Conservation (phyloP, 2,888 invertebrate species). For the Hirudinaria manillensis region DNA sequence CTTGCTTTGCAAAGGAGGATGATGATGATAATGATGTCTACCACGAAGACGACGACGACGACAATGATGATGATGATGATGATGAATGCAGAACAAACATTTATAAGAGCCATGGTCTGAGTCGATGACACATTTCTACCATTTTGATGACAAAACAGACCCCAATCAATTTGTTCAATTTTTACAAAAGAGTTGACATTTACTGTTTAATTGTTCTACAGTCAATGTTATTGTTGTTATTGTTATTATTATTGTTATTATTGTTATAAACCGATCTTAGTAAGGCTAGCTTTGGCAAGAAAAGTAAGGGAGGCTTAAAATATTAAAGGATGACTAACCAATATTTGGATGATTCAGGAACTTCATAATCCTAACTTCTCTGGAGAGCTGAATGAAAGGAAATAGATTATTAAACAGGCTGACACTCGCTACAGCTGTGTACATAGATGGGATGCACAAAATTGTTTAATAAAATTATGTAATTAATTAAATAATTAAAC, state of each 20-base stretch:
- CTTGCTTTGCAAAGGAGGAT: slow-evolving; percentile 5
- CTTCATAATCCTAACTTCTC: slow-evolving; percentile 41
- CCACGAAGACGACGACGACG: slow-evolving; percentile 5
- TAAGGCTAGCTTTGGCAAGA: too few relatives aligned
- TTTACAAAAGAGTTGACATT: too few relatives aligned
- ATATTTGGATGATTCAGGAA: slow-evolving; percentile 41
- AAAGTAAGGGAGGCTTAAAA: too few relatives aligned
- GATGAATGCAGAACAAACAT: not conserved
- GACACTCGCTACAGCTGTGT: not conserved
- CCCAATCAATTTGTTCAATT: too few relatives aligned
- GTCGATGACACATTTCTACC: too few relatives aligned
- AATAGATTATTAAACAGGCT: not conserved
- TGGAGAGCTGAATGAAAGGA: slow-evolving; percentile 34
- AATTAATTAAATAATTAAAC: not conserved
- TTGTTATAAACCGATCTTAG: too few relatives aligned
- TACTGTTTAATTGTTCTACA: too few relatives aligned
- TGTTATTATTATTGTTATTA: too few relatives aligned
- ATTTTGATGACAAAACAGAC: too few relatives aligned
- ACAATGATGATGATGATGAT: slow-evolving; percentile 14
- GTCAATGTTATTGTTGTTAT: too few relatives aligned
- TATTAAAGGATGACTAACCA: slow-evolving; percentile 32
- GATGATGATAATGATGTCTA: not conserved
- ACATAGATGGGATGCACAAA: too few relatives aligned
- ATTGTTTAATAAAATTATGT: not conserved
- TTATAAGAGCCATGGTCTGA: too few relatives aligned